phyloP scores from a whole-genome alignment of 2,888 invertebrate genomes.

The Eupithecia centaureata region DNA sequence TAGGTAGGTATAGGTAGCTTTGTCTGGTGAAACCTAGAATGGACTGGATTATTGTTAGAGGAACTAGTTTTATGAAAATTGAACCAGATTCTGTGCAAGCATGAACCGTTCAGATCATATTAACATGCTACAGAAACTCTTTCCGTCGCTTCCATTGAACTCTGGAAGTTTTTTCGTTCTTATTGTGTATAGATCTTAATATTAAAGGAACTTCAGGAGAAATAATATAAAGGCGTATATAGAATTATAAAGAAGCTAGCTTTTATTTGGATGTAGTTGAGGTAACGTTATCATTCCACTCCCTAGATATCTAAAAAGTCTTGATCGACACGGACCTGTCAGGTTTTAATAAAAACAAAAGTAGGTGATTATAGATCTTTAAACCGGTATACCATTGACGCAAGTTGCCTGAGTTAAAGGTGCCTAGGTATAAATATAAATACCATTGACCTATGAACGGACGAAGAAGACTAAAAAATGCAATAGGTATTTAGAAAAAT shows the following conservation, averaged over 20 bases:
- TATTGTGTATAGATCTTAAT: too few species aligned
- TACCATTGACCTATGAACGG: background rate
- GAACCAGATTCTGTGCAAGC: background rate
- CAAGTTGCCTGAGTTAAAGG: background rate
- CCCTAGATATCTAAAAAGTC: too few species aligned
- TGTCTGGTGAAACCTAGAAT: background rate
- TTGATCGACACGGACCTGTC: background rate
- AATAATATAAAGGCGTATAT: too few species aligned
- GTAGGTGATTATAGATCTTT: background rate
- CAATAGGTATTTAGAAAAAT: background rate
- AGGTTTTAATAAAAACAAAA: background rate
- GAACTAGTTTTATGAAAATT: background rate
- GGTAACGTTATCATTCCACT: too few species aligned
- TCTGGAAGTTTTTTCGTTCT: too few species aligned
- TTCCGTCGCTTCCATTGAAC: background rate
- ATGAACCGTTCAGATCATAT: background rate
- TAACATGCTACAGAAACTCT: background rate
- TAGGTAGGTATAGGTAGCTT: background rate
- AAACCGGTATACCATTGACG: constrained; percentile 3
- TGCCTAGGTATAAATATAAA: background rate
- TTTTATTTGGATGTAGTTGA: too few species aligned
- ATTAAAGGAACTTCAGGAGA: too few species aligned
- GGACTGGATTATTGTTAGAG: background rate
- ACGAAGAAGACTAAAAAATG: background rate
- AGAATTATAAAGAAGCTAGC: too few species aligned